Evolutionary conservation across 2,113 vertebrate genomes (phyloP).

Genomic region (Erpornis zantholeuca): DNA sequence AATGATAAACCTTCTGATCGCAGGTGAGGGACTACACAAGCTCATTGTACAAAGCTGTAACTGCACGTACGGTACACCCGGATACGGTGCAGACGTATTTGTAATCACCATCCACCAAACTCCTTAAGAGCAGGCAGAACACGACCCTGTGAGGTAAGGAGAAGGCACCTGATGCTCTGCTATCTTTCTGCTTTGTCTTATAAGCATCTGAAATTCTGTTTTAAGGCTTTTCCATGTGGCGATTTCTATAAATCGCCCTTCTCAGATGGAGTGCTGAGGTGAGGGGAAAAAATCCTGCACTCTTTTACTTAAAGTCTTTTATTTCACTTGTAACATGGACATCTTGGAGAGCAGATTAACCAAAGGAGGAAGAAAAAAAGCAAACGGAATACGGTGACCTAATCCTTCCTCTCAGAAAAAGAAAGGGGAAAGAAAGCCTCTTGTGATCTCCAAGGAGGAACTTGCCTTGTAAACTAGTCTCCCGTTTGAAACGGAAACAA

Average conservation of each 20-base stretch:
- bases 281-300: not conserved
- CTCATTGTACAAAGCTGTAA: not conserved
- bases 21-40: not conserved
- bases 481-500: slow-evolving; percentile 65
- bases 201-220: slow-evolving; percentile 42
- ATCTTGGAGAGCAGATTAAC: slow-evolving; percentile 70
- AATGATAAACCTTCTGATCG: not conserved
- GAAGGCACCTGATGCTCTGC: not conserved
- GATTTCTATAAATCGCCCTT: slow-evolving; percentile 40
- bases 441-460: slow-evolving; percentile 66
- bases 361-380: slow-evolving; percentile 39
- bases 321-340: slow-evolving; percentile 64
- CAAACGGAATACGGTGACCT: slow-evolving; percentile 64
- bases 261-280: slow-evolving; percentile 17
- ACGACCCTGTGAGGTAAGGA: not conserved
- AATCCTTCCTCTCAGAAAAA: slow-evolving; percentile 66
- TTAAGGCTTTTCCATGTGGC: not conserved
- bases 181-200: slow-evolving; percentile 32
- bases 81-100: accelerated
- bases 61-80: not conserved
- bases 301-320: slow-evolving; percentile 61
- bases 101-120: not conserved
- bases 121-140: not conserved
- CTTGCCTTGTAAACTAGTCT: slow-evolving; percentile 67
- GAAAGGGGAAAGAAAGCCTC: slow-evolving; percentile 60